Percentiles rank a stretch among this genome's conserved stretches.
phyloP scores from a whole-genome alignment of 2,888 invertebrate species.

The Nemotelus pantherinus region DNA sequence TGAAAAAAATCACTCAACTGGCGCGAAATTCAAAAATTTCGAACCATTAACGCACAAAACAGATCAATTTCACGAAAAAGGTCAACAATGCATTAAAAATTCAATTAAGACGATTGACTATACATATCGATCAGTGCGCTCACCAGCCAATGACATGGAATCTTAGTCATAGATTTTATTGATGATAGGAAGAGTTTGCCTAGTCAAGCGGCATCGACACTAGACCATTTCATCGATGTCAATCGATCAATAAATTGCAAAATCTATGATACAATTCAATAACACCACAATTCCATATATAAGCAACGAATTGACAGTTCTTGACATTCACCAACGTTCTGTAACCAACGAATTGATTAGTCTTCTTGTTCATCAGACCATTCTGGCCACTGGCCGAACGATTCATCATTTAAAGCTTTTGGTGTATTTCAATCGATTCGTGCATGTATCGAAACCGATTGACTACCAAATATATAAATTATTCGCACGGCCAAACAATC shows the following conservation, averaged over 20 bases:
- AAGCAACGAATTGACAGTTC: background rate
- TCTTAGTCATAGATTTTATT: background rate
- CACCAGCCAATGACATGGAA: background rate
- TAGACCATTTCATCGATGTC: background rate
- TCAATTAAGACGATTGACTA: constrained; percentile 14
- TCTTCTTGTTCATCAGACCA: background rate
- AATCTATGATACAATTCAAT: background rate
- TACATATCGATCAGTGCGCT: background rate
- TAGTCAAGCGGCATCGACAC: background rate
- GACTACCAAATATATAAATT: constrained; percentile 29
- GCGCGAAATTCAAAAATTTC: background rate
- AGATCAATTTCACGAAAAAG: constrained; percentile 11
- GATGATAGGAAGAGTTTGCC: no score
- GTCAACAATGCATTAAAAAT: constrained; percentile 26
- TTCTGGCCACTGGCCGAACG: background rate
- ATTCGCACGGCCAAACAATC: constrained; percentile 44
- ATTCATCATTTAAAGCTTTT: background rate
- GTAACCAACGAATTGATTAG: background rate
- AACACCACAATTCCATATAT: background rate
- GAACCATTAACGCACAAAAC: constrained; percentile 19
- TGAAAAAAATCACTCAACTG: no score
- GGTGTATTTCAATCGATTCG: background rate
- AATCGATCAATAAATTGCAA: constrained; percentile 6
- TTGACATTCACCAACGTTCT: background rate
- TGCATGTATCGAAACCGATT: constrained; percentile 20